These are phyloP conservation scores for Hypsopygia costalis DNA, from an alignment of 2,888 invertebrate species.

Conservation along the genomic window DNA sequence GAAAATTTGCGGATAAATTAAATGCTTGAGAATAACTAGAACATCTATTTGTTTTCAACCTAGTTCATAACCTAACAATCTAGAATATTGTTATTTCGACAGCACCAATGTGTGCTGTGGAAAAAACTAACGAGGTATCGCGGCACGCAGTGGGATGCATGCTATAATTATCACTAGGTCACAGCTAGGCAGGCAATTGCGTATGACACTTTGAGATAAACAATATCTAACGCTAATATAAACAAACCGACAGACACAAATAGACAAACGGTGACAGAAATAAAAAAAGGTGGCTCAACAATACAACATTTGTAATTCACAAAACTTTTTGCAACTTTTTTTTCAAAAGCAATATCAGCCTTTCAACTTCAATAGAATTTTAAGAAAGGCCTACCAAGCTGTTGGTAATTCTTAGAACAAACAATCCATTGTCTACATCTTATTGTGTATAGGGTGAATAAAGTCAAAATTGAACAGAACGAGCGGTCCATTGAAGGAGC, in stretches of 20 bases:
- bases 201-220: conserved; percentile 26
- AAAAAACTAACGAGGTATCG: conserved; percentile 25
- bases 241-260: background rate
- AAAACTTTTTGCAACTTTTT: too few relatives aligned
- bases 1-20: conserved; percentile 20
- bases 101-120: conserved; percentile 18
- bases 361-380: too few relatives aligned
- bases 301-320: too few relatives aligned
- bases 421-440: too few relatives aligned
- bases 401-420: too few relatives aligned
- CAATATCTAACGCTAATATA: conserved; percentile 14
- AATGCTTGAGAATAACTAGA: conserved; percentile 2
- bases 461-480: conserved; percentile 7
- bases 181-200: conserved; percentile 30
- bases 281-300: too few relatives aligned
- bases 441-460: background rate
- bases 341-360: too few relatives aligned
- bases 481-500: conserved; percentile 38
- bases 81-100: conserved; percentile 7
- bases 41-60: background rate
- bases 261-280: too few relatives aligned
- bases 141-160: conserved; percentile 28
- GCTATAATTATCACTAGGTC: conserved; percentile 46
- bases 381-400: too few relatives aligned
- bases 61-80: background rate